Conservation (phyloP, 2,888 invertebrate species). For the Himalopsyche japonica region DNA sequence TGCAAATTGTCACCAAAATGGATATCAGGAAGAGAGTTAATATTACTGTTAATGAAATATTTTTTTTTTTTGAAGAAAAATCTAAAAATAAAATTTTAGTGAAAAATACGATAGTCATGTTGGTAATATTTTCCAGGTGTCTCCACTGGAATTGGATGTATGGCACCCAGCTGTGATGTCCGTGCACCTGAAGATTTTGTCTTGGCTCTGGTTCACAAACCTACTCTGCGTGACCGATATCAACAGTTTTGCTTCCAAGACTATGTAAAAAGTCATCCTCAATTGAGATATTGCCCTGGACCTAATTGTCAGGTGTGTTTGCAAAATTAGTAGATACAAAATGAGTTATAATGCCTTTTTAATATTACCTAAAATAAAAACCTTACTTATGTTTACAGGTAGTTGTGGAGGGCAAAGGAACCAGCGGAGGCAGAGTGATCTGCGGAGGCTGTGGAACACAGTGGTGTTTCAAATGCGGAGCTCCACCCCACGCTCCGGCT, state of each 20-base stretch:
- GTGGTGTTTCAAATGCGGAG: slow-evolving; percentile 95
- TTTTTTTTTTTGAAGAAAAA: too few species aligned
- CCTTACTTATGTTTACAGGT: slow-evolving; percentile 49
- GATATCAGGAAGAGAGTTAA: too few species aligned
- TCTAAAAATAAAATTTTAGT: too few species aligned
- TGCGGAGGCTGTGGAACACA: slow-evolving; percentile 87
- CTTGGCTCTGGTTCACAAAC: slow-evolving; percentile 79
- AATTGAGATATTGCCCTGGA: slow-evolving; percentile 91
- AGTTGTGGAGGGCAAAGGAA: slow-evolving; percentile 83
- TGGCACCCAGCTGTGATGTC: slow-evolving; percentile 93
- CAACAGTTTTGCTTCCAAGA: slow-evolving; percentile 95
- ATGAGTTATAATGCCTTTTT: too few species aligned
- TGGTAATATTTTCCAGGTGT: slow-evolving; percentile 57
- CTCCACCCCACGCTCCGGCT: slow-evolving; percentile 97
- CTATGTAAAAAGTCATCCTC: slow-evolving; percentile 92
- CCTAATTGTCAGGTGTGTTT: slow-evolving; percentile 83
- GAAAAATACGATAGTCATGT: neutral
- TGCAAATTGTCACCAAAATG: too few species aligned
- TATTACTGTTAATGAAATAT: too few species aligned
- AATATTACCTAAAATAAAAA: neutral
- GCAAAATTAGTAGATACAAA: neutral
- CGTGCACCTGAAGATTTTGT: slow-evolving; percentile 97
- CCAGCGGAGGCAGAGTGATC: slow-evolving; percentile 81
- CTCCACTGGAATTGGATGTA: slow-evolving; percentile 90
- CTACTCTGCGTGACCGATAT: slow-evolving; percentile 86